phyloP scores from a whole-genome alignment of 2,113 vertebrate genomes.

The Melanerpes aurifrons region DNA sequence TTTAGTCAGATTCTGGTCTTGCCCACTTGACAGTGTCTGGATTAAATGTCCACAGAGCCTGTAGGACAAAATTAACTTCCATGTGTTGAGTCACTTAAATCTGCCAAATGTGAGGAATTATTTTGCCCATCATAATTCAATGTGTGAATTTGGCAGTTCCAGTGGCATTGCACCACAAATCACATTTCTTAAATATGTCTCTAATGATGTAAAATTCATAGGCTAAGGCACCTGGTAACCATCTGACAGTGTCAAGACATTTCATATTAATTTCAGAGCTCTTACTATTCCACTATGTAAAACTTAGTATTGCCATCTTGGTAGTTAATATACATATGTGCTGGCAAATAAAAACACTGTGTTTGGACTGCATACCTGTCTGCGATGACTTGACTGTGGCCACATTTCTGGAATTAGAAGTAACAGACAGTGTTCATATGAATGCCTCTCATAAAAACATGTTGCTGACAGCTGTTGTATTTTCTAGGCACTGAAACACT shows the following conservation, averaged over 20 bases:
- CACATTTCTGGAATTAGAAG: slow-evolving; percentile 46
- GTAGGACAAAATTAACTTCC: not conserved
- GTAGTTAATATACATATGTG: not conserved
- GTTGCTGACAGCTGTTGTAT: slow-evolving; percentile 63
- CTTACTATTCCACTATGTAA: not conserved
- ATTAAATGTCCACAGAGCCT: not conserved
- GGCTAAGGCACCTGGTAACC: not conserved
- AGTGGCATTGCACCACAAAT: not conserved
- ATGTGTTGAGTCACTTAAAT: not conserved
- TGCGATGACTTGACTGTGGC: not conserved
- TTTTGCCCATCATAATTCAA: not conserved
- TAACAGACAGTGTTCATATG: not conserved
- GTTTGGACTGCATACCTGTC: slow-evolving; percentile 58
- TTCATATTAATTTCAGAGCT: slow-evolving; percentile 19
- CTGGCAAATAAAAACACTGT: slow-evolving; percentile 3
- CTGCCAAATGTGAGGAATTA: not conserved
- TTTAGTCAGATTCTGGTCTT: not conserved
- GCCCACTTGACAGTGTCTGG: not conserved
- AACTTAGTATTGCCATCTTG: not conserved
- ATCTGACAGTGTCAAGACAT: slow-evolving; percentile 33
- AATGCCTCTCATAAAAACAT: slow-evolving; percentile 50
- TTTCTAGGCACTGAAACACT: slow-evolving; percentile 11
- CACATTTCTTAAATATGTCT: not conserved
- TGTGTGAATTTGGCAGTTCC: not conserved
- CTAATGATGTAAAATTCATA: slow-evolving; percentile 3